Base-by-base conservation (phyloP, 2,113 vertebrate genomes). In the Erpornis zantholeuca region DNA sequence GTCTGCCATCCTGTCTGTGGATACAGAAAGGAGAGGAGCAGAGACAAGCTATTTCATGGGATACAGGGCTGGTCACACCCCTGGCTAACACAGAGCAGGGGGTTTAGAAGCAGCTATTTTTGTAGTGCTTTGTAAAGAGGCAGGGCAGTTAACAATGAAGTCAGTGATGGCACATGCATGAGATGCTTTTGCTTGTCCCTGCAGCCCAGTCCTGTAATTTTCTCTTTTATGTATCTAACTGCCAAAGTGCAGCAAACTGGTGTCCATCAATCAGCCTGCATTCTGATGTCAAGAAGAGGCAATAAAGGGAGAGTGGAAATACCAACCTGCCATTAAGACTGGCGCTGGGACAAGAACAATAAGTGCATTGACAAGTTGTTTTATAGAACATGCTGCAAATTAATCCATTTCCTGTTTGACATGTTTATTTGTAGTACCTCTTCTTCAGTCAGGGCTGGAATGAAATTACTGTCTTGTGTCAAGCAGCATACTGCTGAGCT, bases 271-370 rank as follows among this genome's bases (percentile, higher is more conserved):
- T 95, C 86, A 86, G 60, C 36, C 59, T 87, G 84, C 78, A 88
- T 91, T 89, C 84, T 89, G 33, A 35, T 59, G 70, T 95, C 82
- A 92, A 78, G 82, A 92, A 89, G 16, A 69, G 42, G 68, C 73
- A 85, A 80, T 92, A 93, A 89, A 87, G n/a, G 42, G 72, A 85
- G 42, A 82, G 70, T 86, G 45, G 60, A 89, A 96, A 97, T 86
- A 90, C 65, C 80, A 91, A 40, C 38, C 47, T 88, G 56, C 31
- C 65, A 68, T 94, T 95, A 94, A 81, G 57, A 78, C n/a, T 69
- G 69, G 59, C 33, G 12, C 79, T 77, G 50, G 59, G 38, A 83
- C 10, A 82, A 61, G 69, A 95, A 89, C 50, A 94, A 42, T 78
- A 71, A 77, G 56, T 11, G 15, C 44, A 61, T 82, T 93, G 86